These are phyloP conservation scores for Myanophis thanlyinensis DNA, from an alignment of 2,113 vertebrate species.

Conservation along the genomic window DNA sequence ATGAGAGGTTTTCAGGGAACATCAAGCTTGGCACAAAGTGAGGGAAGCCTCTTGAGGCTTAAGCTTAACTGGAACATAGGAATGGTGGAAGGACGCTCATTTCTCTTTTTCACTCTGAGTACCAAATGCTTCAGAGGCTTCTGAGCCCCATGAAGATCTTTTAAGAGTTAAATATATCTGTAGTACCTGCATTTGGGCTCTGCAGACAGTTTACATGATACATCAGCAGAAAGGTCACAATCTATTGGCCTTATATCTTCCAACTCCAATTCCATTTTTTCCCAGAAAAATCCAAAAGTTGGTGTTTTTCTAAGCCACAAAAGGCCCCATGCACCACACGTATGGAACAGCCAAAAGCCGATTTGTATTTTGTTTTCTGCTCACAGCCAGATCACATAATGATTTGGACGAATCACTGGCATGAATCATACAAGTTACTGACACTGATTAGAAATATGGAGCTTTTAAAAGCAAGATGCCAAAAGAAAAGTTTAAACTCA, in stretches of 20 bases:
- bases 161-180: not conserved
- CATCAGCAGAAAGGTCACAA: not conserved
- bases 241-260: not conserved
- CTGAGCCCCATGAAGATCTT: not conserved
- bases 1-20: not conserved
- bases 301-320: not conserved
- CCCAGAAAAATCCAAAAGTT: not conserved
- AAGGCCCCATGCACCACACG: not conserved
- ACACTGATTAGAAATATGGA: not conserved
- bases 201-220: not conserved
- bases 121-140: not conserved
- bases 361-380: not conserved
- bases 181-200: not conserved
- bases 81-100: not conserved
- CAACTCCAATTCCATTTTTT: not conserved
- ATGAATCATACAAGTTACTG: not conserved
- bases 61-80: not conserved
- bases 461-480: not conserved
- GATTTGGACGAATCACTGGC: not conserved
- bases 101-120: not conserved
- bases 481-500: not conserved
- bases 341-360: not conserved
- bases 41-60: not conserved
- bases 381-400: not conserved
- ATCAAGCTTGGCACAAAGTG: not conserved